Evolutionary conservation across 2,888 invertebrate genomes (phyloP).

Genomic region (Zaprionus bogoriensis): DNA sequence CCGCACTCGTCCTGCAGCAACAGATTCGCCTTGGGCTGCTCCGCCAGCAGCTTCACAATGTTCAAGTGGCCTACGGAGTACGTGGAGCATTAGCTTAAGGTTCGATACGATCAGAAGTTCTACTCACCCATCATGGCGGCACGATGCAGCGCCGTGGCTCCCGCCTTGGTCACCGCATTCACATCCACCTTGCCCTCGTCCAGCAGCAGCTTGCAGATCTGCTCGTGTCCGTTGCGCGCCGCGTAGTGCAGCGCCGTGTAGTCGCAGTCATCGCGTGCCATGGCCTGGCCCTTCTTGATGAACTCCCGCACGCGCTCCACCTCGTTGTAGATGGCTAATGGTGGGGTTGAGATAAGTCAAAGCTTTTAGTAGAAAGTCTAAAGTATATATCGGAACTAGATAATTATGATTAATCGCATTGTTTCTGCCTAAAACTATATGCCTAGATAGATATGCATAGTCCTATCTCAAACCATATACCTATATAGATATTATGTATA

Average conservation of each 20-base stretch:
- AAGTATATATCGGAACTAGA: too few relatives aligned
- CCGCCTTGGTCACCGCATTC: constrained; percentile 89
- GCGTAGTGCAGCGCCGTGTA: constrained; percentile 96
- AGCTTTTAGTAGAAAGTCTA: too few relatives aligned
- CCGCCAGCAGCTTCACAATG: constrained; percentile 87
- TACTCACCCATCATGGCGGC: constrained; percentile 88
- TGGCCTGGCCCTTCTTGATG: constrained; percentile 85
- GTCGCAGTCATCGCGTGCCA: constrained; percentile 88
- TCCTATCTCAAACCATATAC: too few relatives aligned
- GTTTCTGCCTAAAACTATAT: too few relatives aligned
- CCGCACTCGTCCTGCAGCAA: constrained; percentile 90
- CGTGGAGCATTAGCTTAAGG: not conserved
- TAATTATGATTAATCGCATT: too few relatives aligned
- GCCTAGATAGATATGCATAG: too few relatives aligned
- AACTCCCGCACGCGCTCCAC: constrained; percentile 85
- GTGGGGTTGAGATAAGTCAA: too few relatives aligned
- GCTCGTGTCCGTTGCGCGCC: constrained; percentile 89
- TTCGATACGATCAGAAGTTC: not conserved
- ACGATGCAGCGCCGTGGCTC: constrained; percentile 92
- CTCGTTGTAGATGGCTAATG: constrained; percentile 92
- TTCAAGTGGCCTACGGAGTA: constrained; percentile 85
- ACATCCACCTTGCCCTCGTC: constrained; percentile 87
- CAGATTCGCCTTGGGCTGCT: constrained; percentile 85
- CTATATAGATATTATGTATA: too few relatives aligned
- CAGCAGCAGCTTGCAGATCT: constrained; percentile 88